Percentiles rank a stretch among this genome's conserved stretches.
phyloP scores from a whole-genome alignment of 2,888 invertebrate genomes.

The Idaea biselata region DNA sequence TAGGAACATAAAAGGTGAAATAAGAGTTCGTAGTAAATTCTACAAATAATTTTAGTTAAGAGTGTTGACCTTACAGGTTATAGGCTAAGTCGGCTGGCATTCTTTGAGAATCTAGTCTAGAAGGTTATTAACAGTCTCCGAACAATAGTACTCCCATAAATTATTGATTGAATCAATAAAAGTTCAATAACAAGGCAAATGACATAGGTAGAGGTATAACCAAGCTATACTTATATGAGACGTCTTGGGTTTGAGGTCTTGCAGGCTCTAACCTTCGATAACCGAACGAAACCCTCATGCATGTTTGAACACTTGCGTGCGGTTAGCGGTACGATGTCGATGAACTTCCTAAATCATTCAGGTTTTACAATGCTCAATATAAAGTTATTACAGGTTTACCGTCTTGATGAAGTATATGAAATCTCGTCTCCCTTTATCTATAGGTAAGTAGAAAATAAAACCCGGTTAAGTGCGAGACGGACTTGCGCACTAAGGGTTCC shows the following conservation, averaged over 20 bases:
- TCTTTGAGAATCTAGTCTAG: not conserved
- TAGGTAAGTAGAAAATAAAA: not conserved
- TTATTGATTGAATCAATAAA: not conserved
- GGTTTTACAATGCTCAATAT: constrained; percentile 5
- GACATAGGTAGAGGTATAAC: not conserved
- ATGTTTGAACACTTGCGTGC: constrained; percentile 19
- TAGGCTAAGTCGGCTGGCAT: not conserved
- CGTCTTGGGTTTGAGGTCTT: constrained; percentile 15
- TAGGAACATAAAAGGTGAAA: too few relatives aligned
- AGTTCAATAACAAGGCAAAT: constrained; percentile 1
- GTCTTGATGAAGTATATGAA: not conserved
- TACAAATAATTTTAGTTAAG: not conserved
- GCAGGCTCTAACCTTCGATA: constrained; percentile 10
- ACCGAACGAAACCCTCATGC: constrained; percentile 12
- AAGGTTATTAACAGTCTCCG: not conserved
- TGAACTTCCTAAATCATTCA: constrained; percentile 22
- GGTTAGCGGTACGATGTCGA: constrained; percentile 22
- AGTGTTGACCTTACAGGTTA: too few relatives aligned
- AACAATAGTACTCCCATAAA: not conserved
- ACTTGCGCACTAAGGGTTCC: too few relatives aligned
- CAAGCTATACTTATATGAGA: constrained; percentile 11
- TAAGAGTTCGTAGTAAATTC: not conserved
- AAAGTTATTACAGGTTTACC: constrained; percentile 10
- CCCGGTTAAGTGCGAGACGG: too few relatives aligned
- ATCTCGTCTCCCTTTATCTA: too few relatives aligned